Base-by-base conservation (phyloP, 2,888 invertebrate genomes). In the Sipha maydis region DNA sequence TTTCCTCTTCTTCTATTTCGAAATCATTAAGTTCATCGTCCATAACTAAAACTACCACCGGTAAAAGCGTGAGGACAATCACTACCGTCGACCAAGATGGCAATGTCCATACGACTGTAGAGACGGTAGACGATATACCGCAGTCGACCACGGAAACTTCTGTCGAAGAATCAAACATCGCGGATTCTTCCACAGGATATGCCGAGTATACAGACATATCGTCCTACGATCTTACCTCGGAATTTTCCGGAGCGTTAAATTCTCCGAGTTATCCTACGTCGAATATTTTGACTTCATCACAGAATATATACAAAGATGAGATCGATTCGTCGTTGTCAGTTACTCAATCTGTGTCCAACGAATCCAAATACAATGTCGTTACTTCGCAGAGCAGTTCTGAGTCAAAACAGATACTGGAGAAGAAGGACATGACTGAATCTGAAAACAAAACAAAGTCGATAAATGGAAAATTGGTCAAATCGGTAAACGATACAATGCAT, bases 1-100 rank as follows among this genome's bases (percentile, higher is more conserved):
- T 38, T 7, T 86, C 79, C 11, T 31, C 88, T 3, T 61, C 82
- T 41, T 80, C 80, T 8, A 9, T 75, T n/a, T 69, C 61, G 9
- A 73, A 69, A 41, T 82, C 88, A 1, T 19, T 54, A 4, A 80
- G 80, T 48, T 88, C 88, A 19, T 82, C 88, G 38, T 56, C 88
- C 25, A 31, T 82, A 48, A 82, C 61, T 21, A 82, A 80, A n/a
- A 82, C 88, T 9, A 75, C 41, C 11, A 69, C 75, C 11, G 88
- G 88, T 0, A 80, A 82, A 61, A 88, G 79, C n/a, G 31, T 88
- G 14, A 41, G 38, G 19, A 82, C 88, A 9, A 61, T 80, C 8
- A 88, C 82, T 5, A 88, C 88, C 17, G 90, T 89, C n/a, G 90
- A 90, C 48, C 31, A 83, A 67, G 89, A 89, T 34, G 88, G 88